Conservation (phyloP, 1,140 invertebrate species). For the Bathynomus jamesi region DNA sequence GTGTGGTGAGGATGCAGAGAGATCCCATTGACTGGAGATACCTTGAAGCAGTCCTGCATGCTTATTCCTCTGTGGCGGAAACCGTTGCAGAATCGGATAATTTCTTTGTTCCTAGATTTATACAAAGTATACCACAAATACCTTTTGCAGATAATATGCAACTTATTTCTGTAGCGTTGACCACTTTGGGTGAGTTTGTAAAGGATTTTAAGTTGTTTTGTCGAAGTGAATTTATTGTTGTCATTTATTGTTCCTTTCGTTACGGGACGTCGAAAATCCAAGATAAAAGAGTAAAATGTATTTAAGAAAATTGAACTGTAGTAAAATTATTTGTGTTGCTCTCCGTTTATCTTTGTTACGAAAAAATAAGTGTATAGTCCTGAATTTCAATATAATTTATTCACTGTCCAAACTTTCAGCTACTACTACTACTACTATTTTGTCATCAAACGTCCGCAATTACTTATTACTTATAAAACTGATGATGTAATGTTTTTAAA, state of each 20-base stretch:
- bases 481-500: neutral
- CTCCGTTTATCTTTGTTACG: too few species aligned
- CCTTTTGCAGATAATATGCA: constrained; percentile 36
- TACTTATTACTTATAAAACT: neutral
- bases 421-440: too few species aligned
- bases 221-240: too few species aligned
- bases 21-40: constrained; percentile 33
- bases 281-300: too few species aligned
- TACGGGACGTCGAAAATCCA: too few species aligned
- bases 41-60: constrained; percentile 32
- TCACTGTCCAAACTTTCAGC: too few species aligned
- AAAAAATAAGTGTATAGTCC: neutral
- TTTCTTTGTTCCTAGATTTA: constrained; percentile 30
- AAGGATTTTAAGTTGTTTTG: too few species aligned
- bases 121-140: constrained; percentile 35
- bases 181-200: constrained; percentile 27
- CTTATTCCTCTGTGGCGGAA: constrained; percentile 35
- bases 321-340: too few species aligned
- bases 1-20: constrained; percentile 29
- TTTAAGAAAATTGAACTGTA: too few species aligned
- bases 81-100: constrained; percentile 35
- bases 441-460: too few species aligned
- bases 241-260: too few species aligned
- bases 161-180: constrained; percentile 33
- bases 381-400: too few species aligned